These are phyloP conservation scores for Mystacornis crossleyi DNA, from an alignment of 2,113 vertebrate genomes.

Conservation along the genomic window DNA sequence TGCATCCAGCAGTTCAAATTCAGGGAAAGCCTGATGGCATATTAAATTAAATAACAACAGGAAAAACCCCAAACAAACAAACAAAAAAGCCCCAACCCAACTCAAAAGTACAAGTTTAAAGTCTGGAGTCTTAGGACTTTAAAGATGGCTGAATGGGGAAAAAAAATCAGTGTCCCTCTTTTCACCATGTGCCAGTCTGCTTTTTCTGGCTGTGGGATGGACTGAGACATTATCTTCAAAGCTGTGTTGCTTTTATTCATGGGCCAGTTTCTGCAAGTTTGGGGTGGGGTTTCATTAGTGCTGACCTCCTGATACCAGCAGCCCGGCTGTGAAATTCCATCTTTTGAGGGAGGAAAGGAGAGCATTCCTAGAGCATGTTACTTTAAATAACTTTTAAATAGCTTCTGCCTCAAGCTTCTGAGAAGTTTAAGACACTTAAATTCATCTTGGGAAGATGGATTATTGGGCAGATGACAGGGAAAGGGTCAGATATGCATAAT, in stretches of 20 bases:
- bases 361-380: background rate
- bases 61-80: background rate
- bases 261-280: background rate
- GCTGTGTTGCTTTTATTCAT: background rate
- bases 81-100: background rate
- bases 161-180: background rate
- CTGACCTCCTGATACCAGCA: background rate
- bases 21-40: background rate
- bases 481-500: conserved; percentile 34
- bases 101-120: background rate
- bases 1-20: background rate
- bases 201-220: background rate
- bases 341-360: background rate
- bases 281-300: background rate
- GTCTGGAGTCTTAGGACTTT: background rate
- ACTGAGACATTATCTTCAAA: background rate
- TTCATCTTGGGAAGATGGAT: background rate
- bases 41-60: background rate
- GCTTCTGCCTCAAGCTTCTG: background rate
- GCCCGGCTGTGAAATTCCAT: background rate
- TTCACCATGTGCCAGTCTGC: background rate
- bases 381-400: background rate
- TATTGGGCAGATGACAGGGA: conserved; percentile 12
- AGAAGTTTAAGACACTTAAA: background rate
- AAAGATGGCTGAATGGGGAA: background rate